phyloP scores from a whole-genome alignment of 2,888 invertebrate genomes.

The Cosmorhoe ocellata region DNA sequence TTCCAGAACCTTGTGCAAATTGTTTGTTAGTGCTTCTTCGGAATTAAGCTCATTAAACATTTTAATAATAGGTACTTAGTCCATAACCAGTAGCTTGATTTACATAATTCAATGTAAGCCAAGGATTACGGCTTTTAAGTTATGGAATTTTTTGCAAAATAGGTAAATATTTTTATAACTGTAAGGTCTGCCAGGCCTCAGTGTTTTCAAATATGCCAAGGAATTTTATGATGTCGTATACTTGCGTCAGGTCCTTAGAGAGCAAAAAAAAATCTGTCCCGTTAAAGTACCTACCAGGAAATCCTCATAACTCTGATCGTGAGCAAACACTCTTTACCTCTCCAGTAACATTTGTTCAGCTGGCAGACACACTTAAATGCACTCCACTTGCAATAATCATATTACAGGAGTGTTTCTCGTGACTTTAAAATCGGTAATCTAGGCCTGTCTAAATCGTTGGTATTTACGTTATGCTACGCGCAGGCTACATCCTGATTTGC shows the following conservation, averaged over 20 bases:
- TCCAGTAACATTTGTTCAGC: conserved; percentile 10
- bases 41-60: conserved; percentile 28
- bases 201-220: neutral
- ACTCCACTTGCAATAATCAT: neutral
- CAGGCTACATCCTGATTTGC: conserved; percentile 1
- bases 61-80: conserved; percentile 20
- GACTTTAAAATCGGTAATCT: no score
- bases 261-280: conserved; percentile 11
- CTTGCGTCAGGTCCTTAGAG: conserved; percentile 11
- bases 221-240: conserved; percentile 10
- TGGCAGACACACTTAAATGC: neutral
- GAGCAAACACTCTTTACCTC: conserved; percentile 12
- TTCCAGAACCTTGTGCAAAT: conserved; percentile 13
- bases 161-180: conserved; percentile 18
- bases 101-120: conserved; percentile 24
- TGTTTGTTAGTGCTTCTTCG: conserved; percentile 18
- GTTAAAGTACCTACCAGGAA: conserved; percentile 18
- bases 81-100: conserved; percentile 16
- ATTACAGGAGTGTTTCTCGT: no score
- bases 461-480: no score
- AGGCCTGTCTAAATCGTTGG: no score
- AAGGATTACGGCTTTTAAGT: conserved; percentile 15
- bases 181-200: conserved; percentile 8
- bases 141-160: conserved; percentile 13
- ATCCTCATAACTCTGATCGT: conserved; percentile 5